Conservation (phyloP, 2,797 vertebrate genomes). For the Tiaroga cobitis region DNA sequence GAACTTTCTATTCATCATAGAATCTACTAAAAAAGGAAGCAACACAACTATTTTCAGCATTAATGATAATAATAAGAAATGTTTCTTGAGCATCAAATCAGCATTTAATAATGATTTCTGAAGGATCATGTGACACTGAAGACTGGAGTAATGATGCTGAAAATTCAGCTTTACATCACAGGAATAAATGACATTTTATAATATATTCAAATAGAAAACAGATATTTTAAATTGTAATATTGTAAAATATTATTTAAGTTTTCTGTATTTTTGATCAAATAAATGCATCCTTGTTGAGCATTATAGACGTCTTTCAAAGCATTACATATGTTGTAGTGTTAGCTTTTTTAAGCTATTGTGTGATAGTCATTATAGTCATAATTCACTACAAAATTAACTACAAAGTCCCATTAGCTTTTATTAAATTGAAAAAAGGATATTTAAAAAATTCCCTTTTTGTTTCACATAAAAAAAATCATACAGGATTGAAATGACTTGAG, state of each 20-base stretch:
- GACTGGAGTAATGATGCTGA: not conserved
- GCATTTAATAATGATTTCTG: not conserved
- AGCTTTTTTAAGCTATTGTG: not conserved
- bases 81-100: not conserved
- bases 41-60: not conserved
- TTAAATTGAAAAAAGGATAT: not conserved
- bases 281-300: not conserved
- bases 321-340: not conserved
- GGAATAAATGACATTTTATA: not conserved
- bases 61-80: not conserved
- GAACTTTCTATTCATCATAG: not conserved
- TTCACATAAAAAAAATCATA: too few species aligned
- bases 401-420: not conserved
- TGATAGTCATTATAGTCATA: not conserved
- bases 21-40: not conserved
- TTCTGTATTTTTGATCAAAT: not conserved
- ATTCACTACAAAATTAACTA: not conserved
- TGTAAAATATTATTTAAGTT: not conserved
- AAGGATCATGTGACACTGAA: not conserved
- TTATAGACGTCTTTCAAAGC: not conserved
- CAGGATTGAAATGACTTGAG: not conserved
- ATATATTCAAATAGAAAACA: too few species aligned
- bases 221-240: not conserved
- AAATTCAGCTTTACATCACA: not conserved
- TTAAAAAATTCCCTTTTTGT: not conserved